phyloP scores from a whole-genome alignment of 64 coral and sea anemone species.

The Actinia tenebrosa region DNA sequence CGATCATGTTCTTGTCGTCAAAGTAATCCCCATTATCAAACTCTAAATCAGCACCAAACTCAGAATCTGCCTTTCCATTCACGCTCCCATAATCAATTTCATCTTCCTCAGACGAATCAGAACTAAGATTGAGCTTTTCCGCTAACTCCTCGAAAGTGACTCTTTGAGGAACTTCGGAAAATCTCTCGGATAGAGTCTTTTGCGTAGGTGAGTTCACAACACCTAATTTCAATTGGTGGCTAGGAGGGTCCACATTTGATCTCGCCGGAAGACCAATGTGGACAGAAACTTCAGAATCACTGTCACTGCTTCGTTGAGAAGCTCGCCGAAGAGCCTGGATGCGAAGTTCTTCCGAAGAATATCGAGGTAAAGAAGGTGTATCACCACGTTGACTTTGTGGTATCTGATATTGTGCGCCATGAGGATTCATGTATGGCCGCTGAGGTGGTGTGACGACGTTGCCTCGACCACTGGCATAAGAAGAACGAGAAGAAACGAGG shows the following conservation, averaged over 20 bases:
- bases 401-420: neutral
- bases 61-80: neutral
- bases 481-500: neutral
- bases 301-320: conserved; percentile 2
- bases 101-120: conserved; percentile 17
- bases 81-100: neutral
- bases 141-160: conserved; percentile 9
- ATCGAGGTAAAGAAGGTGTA: neutral
- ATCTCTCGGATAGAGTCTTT: conserved; percentile 18
- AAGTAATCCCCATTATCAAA: conserved; percentile 62
- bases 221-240: neutral
- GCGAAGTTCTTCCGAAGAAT: conserved; percentile 12
- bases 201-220: neutral
- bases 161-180: conserved; percentile 26
- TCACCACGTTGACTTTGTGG: neutral
- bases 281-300: neutral
- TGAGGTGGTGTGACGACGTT: neutral
- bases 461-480: neutral
- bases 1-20: conserved; percentile 58
- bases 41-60: conserved; percentile 36
- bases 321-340: conserved; percentile 13
- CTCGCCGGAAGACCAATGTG: neutral
- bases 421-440: neutral
- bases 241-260: neutral
- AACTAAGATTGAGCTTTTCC: neutral